Conservation (phyloP, 2,113 vertebrate species). For the Pantherophis guttatus region DNA sequence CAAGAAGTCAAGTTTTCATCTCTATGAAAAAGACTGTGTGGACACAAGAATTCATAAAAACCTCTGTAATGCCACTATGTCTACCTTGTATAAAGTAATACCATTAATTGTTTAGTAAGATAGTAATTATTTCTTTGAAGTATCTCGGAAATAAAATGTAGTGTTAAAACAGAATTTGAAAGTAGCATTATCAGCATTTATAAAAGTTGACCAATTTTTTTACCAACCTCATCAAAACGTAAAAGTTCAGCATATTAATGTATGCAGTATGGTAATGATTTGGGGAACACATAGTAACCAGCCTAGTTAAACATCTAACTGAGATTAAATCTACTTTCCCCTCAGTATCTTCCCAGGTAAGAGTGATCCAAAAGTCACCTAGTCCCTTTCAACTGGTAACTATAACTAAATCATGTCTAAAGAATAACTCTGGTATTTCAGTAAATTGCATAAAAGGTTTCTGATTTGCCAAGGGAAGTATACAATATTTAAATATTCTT, state of each 20-base stretch:
- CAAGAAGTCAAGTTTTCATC: not conserved
- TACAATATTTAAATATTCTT: not conserved
- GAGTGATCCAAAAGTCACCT: slow-evolving; percentile 42
- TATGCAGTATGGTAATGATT: not conserved
- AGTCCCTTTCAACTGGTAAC: slow-evolving; percentile 24
- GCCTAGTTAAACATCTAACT: not conserved
- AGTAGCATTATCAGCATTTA: slow-evolving; percentile 16
- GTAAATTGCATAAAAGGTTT: slow-evolving; percentile 27
- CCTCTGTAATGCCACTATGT: not conserved
- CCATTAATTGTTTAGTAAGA: not conserved
- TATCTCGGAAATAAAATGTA: slow-evolving; percentile 9
- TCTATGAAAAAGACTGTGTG: not conserved
- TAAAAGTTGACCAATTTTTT: slow-evolving; percentile 1
- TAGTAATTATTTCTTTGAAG: not conserved
- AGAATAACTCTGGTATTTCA: slow-evolving; percentile 13
- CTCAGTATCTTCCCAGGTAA: slow-evolving; percentile 47
- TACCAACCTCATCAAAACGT: slow-evolving; percentile 3
- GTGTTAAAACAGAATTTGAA: slow-evolving; percentile 30
- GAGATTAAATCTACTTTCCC: not conserved
- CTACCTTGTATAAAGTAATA: not conserved
- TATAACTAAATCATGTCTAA: slow-evolving; percentile 10
- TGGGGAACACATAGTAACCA: slow-evolving; percentile 25
- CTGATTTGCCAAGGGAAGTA: slow-evolving; percentile 1
- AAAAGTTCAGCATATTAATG: slow-evolving; percentile 19
- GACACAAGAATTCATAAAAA: not conserved